Base-by-base conservation (phyloP, 2,888 invertebrate species). In the Arrhopalites spinosus region DNA sequence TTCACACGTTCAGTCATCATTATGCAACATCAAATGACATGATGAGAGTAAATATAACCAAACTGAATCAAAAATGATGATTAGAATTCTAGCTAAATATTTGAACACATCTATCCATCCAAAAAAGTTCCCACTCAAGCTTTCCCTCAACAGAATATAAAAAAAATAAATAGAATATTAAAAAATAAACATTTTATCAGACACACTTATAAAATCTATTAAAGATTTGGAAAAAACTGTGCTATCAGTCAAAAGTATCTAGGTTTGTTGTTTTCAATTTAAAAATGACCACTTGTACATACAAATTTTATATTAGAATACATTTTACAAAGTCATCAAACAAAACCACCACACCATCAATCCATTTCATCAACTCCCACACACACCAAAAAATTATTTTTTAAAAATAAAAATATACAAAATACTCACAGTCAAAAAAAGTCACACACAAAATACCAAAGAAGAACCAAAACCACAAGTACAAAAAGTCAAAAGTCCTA, bases 1-100 rank as follows among this genome's bases (percentile, higher is more conserved):
- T 72, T 72, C 72, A 72, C 72, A 72, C 72, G 72, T 72, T 72
- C 72, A 72, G 61, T 71, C 71, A 20, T 36, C 63, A 36, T 63
- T 59, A 59, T 59, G 59, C 11, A 59, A 59, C 25, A 59, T 59
- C n/a, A 20, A n/a, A 20, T 59, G 25, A 23, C 20, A 59, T 20
- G 50, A 50, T 50, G 15, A 50, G 3, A 50, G 50, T 50, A 20
- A n/a, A 20, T 50, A 66, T 66, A 66, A 66, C 43, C 66, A 66
- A 59, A 59, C 59, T 20, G 59, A 59, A 59, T 59, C 59, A 59
- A 59, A 59, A 61, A 64, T 36, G 36, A 64, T 64, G 29, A 30
- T 30, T 64, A 64, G 17, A 27, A 64, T 17, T 25, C 64, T 29
- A 64, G 64, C 30, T 30, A 30, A n/a, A 68, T 43, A 45, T 47